Conservation (phyloP, 2,113 vertebrate genomes). For the human region DNA sequence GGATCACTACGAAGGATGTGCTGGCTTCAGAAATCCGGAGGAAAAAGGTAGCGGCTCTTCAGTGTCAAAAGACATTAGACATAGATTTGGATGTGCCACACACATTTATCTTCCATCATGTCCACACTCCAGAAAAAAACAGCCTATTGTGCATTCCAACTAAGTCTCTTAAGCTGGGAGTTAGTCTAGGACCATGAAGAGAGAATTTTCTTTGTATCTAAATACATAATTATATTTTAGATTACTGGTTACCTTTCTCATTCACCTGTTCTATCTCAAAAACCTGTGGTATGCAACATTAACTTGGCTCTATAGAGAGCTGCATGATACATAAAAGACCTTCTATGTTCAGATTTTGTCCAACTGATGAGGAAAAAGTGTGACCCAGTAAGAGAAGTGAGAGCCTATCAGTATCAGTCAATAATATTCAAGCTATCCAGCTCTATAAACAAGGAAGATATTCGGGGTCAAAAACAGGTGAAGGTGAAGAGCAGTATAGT, state of each 20-base stretch:
- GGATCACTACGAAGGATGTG: not conserved
- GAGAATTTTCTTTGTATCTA: not conserved
- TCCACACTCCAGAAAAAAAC: not conserved
- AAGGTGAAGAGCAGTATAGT: not conserved
- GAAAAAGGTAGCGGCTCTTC: not conserved
- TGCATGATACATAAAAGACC: not conserved
- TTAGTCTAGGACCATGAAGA: not conserved
- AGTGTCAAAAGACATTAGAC: not conserved
- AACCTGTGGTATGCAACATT: not conserved
- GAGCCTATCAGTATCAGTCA: not conserved
- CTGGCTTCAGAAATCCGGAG: not conserved
- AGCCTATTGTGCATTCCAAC: not conserved
- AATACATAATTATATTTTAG: not conserved
- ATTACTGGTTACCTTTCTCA: not conserved
- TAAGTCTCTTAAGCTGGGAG: not conserved
- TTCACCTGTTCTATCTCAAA: not conserved
- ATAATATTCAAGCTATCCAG: not conserved
- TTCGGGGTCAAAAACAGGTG: constrained; percentile 9
- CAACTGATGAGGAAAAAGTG: not conserved
- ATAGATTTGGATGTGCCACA: not conserved
- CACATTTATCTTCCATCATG: not conserved
- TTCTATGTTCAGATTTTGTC: not conserved
- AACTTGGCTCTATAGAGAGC: not conserved
- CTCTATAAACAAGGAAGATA: not conserved
- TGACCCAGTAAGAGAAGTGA: not conserved